Base-by-base conservation (phyloP, 2,888 invertebrate species). In the Epirrita christyi region DNA sequence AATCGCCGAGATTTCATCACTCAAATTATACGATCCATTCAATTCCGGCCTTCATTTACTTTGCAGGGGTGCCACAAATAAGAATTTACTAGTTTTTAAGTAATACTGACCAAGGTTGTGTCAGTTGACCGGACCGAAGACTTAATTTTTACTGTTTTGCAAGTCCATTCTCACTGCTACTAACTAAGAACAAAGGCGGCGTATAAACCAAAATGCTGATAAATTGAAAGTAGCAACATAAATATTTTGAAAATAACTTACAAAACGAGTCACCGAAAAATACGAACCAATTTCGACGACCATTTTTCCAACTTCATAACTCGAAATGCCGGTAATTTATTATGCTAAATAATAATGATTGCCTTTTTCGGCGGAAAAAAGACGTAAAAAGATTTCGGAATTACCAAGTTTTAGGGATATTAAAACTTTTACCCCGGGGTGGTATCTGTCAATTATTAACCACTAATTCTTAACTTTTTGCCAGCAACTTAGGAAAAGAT, bases 331-430 rank as follows among this genome's bases (percentile, higher is more conserved):
- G 38, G 63, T 64, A 59, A 67, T 70, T 69, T 68, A 65, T 66
- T 67, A 68, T 61, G 68, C 61, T 61, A 59, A 70, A 68, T 62
- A 68, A 64, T 61, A 68, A 71, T 63, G 59, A 49, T 61, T 67
- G 62, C 55, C 60, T 59, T 58, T 65, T 56, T 49, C 52, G 52
- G 53, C 40, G 27, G 52, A 47, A 46, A 65, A 63, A 56, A 59
- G 59, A 43, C 40, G 48, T 45, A 34, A 58, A 64, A 56, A 67
- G 59, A 62, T 59, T 67, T 55, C 29, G 55, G 45, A 51, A 57
- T 61, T 55, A 52, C 52, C 53, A 61, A 64, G 49, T 63, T 61
- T 55, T n/a, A 38, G 55, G 55, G 57, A 49, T 63, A 49, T 55
- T 64, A 61, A 61, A 67, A 67, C 60, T 65, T 57, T 32, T 44